These are phyloP conservation scores for Micoletzkya japonica DNA, from an alignment of 2,888 invertebrate species.

Conservation along the genomic window DNA sequence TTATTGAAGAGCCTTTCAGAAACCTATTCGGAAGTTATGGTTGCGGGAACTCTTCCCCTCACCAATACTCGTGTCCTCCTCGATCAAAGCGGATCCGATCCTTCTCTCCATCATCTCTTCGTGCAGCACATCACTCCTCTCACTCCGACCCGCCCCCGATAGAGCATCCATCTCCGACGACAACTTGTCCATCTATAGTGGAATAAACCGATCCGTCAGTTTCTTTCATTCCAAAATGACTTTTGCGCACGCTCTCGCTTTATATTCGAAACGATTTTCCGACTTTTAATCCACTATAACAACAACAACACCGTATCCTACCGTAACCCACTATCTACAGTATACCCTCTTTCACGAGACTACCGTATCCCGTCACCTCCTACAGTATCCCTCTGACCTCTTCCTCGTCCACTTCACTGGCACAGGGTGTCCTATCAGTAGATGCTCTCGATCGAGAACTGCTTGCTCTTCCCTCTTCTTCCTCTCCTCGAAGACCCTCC, in stretches of 20 bases:
- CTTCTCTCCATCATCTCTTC: conserved; percentile 24
- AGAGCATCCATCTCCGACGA: conserved; percentile 22
- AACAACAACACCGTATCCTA: not conserved
- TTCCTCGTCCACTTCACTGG: conserved; percentile 26
- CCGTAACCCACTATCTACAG: too few species aligned
- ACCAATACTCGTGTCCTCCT: conserved; percentile 11
- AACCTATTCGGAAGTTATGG: too few species aligned
- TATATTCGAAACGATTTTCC: not conserved
- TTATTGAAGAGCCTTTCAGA: too few species aligned
- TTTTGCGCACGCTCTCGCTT: not conserved
- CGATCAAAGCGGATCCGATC: not conserved
- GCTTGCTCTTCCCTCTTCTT: conserved; percentile 14
- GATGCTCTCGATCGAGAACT: conserved; percentile 8
- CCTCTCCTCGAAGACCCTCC: not conserved
- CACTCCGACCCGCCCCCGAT: conserved; percentile 24
- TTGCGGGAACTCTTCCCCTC: not conserved
- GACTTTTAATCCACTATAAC: not conserved
- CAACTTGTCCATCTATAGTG: conserved; percentile 24
- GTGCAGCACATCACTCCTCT: not conserved
- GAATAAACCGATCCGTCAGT: not conserved
- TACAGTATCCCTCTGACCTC: conserved; percentile 19
- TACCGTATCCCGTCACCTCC: too few species aligned
- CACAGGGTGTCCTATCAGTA: conserved; percentile 26
- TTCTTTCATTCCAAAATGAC: not conserved
- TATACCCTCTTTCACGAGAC: too few species aligned